A percentile compares a stretch with the other conserved stretches of the same genome.
Evolutionary conservation across 2,113 vertebrate species (phyloP).

Genomic region (Hiodon tergisus): DNA sequence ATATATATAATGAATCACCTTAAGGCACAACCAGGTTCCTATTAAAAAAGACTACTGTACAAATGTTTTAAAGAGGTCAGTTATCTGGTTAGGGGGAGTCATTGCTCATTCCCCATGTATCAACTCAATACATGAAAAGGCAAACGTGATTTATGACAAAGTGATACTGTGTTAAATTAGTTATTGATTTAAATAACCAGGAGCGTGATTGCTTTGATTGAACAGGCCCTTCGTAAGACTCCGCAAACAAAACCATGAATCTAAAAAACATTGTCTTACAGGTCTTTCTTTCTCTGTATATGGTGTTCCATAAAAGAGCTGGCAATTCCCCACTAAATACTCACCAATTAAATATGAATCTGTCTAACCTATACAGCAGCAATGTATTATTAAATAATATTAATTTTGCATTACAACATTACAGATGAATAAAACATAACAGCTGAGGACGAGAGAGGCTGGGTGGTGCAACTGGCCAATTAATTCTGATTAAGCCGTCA

Average conservation of each 20-base stretch:
- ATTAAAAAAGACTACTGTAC: too few relatives aligned
- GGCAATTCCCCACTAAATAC: conserved; percentile 26
- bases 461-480: conserved; percentile 42
- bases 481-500: conserved; percentile 50
- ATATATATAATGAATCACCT: not conserved
- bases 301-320: not conserved
- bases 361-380: conserved; percentile 35
- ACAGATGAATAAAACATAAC: conserved; percentile 48
- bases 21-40: too few relatives aligned
- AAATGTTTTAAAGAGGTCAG: too few relatives aligned
- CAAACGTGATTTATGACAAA: conserved; percentile 8
- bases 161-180: conserved; percentile 1
- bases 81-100: not conserved
- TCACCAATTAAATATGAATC: conserved; percentile 28
- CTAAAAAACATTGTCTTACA: not conserved
- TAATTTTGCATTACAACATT: conserved; percentile 50
- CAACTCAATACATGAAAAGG: not conserved
- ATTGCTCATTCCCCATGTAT: not conserved
- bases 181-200: conserved; percentile 22
- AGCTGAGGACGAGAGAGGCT: conserved; percentile 25
- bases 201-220: conserved; percentile 11
- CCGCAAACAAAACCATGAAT: not conserved
- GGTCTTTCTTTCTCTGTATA: not conserved
- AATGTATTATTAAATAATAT: conserved; percentile 50
- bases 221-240: not conserved